phyloP scores from a whole-genome alignment of 2,797 vertebrate genomes.

The Bovichtus diacanthus region DNA sequence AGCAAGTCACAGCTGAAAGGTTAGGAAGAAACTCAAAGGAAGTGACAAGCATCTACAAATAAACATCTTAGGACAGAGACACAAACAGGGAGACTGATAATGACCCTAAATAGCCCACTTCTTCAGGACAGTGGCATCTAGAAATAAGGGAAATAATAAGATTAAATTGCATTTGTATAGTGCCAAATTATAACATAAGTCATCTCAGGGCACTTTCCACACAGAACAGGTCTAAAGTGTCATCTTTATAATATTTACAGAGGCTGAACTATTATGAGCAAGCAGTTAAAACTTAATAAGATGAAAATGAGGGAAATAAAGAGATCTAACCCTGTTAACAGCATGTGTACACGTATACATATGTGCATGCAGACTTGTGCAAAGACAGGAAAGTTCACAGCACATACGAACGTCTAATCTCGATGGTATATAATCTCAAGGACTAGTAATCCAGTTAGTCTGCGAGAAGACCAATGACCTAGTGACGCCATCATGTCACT shows the following conservation, averaged over 20 bases:
- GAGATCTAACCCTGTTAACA: neutral
- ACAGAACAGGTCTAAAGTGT: too few relatives aligned
- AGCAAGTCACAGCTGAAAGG: constrained; percentile 37
- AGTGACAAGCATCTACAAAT: constrained; percentile 48
- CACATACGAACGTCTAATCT: constrained; percentile 19
- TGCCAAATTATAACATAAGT: too few relatives aligned
- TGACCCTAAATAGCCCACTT: neutral
- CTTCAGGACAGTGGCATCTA: neutral
- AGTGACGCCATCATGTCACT: constrained; percentile 61
- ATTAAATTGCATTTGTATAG: too few relatives aligned
- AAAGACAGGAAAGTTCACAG: constrained; percentile 3
- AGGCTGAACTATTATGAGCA: too few relatives aligned
- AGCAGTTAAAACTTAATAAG: too few relatives aligned
- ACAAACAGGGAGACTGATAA: constrained; percentile 18
- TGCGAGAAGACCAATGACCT: constrained; percentile 45
- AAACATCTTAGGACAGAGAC: constrained; percentile 16
- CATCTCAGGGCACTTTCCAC: too few relatives aligned
- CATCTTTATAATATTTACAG: too few relatives aligned
- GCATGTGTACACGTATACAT: neutral
- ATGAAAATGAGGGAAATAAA: constrained; percentile 1
- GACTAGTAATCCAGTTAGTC: constrained; percentile 54
- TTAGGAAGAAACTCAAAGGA: constrained; percentile 41
- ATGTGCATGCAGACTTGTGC: neutral
- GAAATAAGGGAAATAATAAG: neutral
- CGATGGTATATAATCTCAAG: constrained; percentile 36